Conservation (phyloP, 2,797 vertebrate species). For the Avahi laniger region DNA sequence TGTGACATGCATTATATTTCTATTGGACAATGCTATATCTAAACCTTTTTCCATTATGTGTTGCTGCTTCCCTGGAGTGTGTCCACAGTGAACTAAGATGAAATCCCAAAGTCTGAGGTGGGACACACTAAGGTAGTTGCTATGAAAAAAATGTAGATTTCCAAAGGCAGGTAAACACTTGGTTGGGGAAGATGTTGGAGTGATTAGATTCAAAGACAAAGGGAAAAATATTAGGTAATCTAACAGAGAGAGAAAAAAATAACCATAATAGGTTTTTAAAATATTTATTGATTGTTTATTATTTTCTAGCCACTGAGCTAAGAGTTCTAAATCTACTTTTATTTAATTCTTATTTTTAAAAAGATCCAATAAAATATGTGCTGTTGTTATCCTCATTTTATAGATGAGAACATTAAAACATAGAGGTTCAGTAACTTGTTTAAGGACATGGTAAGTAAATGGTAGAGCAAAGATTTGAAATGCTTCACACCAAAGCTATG, state of each 20-base stretch:
- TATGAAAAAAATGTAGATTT: background rate
- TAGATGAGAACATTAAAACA: background rate
- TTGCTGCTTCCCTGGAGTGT: background rate
- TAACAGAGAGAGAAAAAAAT: background rate
- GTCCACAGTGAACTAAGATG: background rate
- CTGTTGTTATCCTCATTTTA: background rate
- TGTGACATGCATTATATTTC: background rate
- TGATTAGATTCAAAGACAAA: background rate
- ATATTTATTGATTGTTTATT: background rate
- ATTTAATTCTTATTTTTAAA: background rate
- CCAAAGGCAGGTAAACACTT: background rate
- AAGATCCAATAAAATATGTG: background rate
- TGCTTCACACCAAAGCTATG: background rate
- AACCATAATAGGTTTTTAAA: background rate
- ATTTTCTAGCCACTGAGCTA: background rate
- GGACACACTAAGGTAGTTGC: background rate
- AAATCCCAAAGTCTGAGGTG: background rate
- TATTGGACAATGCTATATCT: background rate
- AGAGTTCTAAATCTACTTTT: background rate
- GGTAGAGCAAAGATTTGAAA: background rate
- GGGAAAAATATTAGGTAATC: background rate
- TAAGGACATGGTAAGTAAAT: background rate
- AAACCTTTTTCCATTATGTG: background rate
- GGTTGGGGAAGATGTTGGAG: background rate
- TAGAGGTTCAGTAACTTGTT: background rate